phyloP scores from a whole-genome alignment of 2,888 invertebrate species.

The Tipula unca region DNA sequence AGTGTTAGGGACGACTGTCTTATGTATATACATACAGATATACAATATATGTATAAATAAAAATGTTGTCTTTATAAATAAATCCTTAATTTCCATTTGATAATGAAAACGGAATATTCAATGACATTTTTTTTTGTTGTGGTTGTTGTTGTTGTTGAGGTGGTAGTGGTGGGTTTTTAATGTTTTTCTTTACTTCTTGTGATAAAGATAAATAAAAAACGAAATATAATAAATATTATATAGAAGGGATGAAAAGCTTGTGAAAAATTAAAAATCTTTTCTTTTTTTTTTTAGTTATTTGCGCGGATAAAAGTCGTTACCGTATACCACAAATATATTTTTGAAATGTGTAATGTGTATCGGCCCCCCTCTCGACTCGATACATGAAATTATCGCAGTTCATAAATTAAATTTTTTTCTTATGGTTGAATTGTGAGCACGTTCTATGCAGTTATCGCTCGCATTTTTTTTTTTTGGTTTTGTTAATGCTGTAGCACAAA shows the following conservation, averaged over 20 bases:
- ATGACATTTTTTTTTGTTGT: neutral
- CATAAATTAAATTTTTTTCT: neutral
- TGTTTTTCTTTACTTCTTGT: neutral
- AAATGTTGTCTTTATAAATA: neutral
- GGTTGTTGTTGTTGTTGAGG: neutral
- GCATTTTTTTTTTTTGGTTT: too few species aligned
- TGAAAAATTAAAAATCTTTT: neutral
- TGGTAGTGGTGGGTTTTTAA: neutral
- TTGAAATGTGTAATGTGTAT: neutral
- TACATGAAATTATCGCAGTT: neutral
- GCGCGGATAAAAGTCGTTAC: neutral
- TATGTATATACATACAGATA: too few species aligned
- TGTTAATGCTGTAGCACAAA: too few species aligned
- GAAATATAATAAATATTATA: neutral
- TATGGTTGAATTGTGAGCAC: neutral
- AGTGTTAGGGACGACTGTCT: neutral
- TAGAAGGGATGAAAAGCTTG: neutral
- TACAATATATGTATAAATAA: neutral
- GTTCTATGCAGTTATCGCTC: neutral
- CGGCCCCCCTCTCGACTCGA: neutral
- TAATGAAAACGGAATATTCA: conserved; percentile 8
- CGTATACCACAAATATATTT: neutral
- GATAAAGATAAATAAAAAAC: neutral
- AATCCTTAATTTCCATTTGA: neutral
- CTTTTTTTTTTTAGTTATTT: neutral